phyloP scores from a whole-genome alignment of 2,113 vertebrate species.

The Chionis minor region DNA sequence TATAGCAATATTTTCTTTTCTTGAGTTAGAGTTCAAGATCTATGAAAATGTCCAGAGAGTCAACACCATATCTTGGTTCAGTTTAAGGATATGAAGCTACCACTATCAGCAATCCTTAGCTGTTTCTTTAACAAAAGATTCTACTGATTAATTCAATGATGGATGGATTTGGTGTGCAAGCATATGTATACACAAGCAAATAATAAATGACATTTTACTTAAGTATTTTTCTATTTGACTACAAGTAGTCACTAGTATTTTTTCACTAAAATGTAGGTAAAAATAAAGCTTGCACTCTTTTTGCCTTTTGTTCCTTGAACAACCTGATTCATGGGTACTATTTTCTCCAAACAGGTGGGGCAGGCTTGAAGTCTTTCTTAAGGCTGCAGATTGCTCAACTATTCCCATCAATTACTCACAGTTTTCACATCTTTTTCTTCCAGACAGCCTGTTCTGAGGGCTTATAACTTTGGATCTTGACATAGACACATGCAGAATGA shows the following conservation, averaged over 20 bases:
- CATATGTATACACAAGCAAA: neutral
- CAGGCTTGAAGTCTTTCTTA: neutral
- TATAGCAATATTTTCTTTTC: neutral
- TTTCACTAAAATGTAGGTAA: neutral
- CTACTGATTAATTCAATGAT: neutral
- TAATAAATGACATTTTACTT: neutral
- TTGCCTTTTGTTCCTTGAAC: neutral
- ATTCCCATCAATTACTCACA: neutral
- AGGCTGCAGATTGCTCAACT: neutral
- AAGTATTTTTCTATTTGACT: no score
- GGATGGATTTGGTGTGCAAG: neutral
- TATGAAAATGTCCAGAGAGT: neutral
- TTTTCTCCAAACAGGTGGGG: neutral
- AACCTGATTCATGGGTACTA: neutral
- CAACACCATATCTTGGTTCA: neutral
- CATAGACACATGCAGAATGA: neutral
- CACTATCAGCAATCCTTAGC: neutral
- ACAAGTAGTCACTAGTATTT: neutral
- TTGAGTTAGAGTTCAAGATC: neutral
- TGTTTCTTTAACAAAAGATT: neutral
- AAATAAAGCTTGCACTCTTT: neutral
- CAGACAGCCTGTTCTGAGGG: neutral
- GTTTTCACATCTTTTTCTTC: neutral
- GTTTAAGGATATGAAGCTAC: neutral
- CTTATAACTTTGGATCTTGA: neutral